These are phyloP conservation scores for Pomacea maculata DNA, from an alignment of 1,140 invertebrate species.

Conservation along the genomic window DNA sequence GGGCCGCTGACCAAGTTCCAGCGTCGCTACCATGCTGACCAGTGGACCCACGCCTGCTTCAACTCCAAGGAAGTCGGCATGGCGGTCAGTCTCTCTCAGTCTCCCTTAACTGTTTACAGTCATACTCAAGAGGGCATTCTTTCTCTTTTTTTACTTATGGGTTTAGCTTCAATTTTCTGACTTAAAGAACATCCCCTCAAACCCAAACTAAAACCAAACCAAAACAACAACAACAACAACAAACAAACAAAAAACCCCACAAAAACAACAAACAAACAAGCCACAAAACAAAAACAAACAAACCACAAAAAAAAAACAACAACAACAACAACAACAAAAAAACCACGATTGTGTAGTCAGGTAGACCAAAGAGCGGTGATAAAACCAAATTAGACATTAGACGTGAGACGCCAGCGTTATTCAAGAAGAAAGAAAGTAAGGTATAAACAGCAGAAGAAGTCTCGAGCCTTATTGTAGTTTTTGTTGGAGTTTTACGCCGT, in stretches of 20 bases:
- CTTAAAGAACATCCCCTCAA: no score
- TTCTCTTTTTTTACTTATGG: not conserved
- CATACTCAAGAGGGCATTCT: not conserved
- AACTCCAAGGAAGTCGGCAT: constrained; percentile 66
- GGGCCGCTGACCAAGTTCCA: constrained; percentile 72
- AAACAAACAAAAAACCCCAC: not conserved
- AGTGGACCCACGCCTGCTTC: constrained; percentile 65
- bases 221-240: not conserved
- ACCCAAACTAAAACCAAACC: not conserved
- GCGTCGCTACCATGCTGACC: constrained; percentile 63
- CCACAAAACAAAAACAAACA: not conserved
- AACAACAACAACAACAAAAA: not conserved
- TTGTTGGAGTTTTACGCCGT: no score
- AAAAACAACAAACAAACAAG: not conserved
- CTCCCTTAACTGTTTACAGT: not conserved
- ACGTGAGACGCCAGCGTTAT: no score
- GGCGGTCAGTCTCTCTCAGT: constrained; percentile 43
- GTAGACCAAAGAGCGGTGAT: no score
- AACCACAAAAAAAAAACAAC: not conserved
- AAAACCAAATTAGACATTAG: no score
- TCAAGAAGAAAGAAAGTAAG: no score
- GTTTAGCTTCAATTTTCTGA: not conserved
- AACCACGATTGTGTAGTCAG: not conserved
- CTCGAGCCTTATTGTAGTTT: no score
- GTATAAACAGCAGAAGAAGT: no score